Conservation (phyloP, 2,113 vertebrate species). For the Phoenicopterus ruber region DNA sequence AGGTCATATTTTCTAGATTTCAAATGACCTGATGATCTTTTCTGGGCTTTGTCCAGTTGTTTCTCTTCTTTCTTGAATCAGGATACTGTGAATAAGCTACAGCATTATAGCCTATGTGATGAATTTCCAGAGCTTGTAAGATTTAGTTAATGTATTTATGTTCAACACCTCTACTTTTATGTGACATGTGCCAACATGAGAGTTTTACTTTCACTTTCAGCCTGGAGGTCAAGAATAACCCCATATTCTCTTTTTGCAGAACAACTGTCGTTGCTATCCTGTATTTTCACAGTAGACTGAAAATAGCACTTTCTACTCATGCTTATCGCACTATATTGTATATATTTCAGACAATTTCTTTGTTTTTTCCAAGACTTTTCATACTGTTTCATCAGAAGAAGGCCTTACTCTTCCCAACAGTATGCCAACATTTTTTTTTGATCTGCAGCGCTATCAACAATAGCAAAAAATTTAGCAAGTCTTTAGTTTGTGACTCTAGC, state of each 20-base stretch:
- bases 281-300: not conserved
- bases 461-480: not conserved
- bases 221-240: not conserved
- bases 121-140: not conserved
- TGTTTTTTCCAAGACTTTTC: not conserved
- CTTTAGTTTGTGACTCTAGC: not conserved
- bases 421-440: not conserved
- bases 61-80: not conserved
- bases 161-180: not conserved
- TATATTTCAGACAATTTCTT: not conserved
- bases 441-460: not conserved
- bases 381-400: not conserved
- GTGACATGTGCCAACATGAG: not conserved
- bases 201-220: not conserved
- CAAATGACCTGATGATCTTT: not conserved
- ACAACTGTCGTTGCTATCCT: accelerated
- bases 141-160: not conserved
- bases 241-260: not conserved
- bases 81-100: not conserved
- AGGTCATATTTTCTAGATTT: not conserved
- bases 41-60: not conserved
- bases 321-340: not conserved
- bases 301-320: not conserved
- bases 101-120: not conserved
- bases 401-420: not conserved